Conservation (phyloP, 2,888 invertebrate genomes). For the Palloptera scutellata region DNA sequence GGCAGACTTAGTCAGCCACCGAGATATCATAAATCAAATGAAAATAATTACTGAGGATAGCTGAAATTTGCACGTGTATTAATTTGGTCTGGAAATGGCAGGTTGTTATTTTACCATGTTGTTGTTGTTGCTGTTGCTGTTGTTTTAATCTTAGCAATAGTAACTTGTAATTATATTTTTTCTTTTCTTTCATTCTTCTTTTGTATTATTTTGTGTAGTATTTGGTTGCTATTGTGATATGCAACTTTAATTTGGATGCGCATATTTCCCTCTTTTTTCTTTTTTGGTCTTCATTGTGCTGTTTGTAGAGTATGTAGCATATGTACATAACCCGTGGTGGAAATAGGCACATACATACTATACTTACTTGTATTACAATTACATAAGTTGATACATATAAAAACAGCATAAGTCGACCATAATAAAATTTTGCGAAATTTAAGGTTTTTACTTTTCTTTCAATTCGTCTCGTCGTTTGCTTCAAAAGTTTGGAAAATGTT, state of each 20-base stretch:
- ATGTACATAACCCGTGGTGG: no score
- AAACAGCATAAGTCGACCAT: no score
- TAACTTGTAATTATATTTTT: constrained; percentile 18
- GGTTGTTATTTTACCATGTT: constrained; percentile 29
- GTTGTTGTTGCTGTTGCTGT: constrained; percentile 13
- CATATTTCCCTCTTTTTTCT: neutral
- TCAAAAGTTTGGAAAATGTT: no score
- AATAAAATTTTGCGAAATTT: no score
- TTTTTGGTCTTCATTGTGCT: no score
- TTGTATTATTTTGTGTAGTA: constrained; percentile 1
- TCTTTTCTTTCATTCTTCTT: neutral
- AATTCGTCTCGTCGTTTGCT: no score
- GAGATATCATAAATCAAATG: constrained; percentile 55
- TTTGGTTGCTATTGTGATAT: neutral
- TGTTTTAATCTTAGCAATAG: constrained; percentile 10
- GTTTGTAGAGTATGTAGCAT: no score
- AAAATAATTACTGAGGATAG: constrained; percentile 57
- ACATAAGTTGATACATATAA: no score
- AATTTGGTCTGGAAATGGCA: constrained; percentile 28
- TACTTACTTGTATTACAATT: no score
- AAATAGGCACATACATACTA: no score
- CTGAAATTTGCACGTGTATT: constrained; percentile 37
- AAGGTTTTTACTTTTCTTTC: no score
- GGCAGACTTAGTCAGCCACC: constrained; percentile 6
- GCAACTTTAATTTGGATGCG: neutral